phyloP scores from a whole-genome alignment of 2,888 invertebrate genomes.

The Archips crataeganus region DNA sequence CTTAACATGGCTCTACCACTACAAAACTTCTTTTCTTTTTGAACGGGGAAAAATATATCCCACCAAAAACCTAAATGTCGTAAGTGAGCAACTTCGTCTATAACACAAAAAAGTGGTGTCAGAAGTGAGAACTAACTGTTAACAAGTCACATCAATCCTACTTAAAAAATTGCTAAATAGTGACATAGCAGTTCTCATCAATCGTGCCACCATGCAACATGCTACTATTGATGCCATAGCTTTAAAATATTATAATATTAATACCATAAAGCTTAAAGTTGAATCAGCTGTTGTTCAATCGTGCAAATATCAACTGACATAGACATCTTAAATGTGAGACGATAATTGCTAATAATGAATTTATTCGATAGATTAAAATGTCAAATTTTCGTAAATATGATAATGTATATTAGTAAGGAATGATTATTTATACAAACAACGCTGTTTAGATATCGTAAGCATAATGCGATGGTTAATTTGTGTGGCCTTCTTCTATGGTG shows the following conservation, averaged over 20 bases:
- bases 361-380: conserved; percentile 33
- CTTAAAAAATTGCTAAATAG: too few species aligned
- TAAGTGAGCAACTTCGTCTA: too few species aligned
- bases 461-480: background rate
- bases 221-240: background rate
- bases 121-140: too few species aligned
- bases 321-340: conserved; percentile 15
- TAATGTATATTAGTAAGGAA: conserved; percentile 1
- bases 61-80: too few species aligned
- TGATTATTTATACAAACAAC: conserved; percentile 29
- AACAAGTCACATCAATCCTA: too few species aligned
- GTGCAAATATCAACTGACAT: conserved; percentile 5
- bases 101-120: too few species aligned
- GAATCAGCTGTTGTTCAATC: background rate
- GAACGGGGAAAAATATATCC: too few species aligned
- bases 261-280: background rate
- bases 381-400: conserved; percentile 4
- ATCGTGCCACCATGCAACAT: too few species aligned
- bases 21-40: too few species aligned
- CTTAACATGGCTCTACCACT: too few species aligned
- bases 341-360: conserved; percentile 30
- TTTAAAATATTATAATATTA: background rate
- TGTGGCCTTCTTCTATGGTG: conserved; percentile 13
- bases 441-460: conserved; percentile 4
- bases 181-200: too few species aligned